phyloP scores from a whole-genome alignment of 1,140 invertebrate species.

The Ephestia elutella region DNA sequence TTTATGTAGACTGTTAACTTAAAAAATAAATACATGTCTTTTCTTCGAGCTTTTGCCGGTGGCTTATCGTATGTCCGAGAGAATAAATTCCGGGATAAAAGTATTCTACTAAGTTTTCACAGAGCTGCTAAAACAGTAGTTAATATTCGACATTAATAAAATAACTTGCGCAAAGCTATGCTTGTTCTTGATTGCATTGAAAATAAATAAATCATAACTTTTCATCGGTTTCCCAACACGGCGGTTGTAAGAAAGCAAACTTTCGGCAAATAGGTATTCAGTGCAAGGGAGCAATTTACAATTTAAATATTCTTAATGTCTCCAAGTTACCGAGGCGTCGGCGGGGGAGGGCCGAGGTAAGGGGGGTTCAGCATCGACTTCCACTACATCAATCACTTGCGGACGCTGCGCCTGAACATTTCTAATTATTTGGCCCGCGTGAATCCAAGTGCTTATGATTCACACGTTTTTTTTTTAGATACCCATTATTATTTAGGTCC shows the following conservation, averaged over 20 bases:
- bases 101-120: too few relatives aligned
- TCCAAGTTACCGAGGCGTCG: conserved; percentile 52
- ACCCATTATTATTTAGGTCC: too few relatives aligned
- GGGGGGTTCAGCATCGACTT: conserved; percentile 32
- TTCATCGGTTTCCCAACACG: conserved; percentile 9
- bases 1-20: too few relatives aligned
- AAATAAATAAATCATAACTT: not conserved
- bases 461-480: not conserved
- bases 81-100: too few relatives aligned
- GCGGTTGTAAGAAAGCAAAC: conserved; percentile 48
- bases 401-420: conserved; percentile 69
- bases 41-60: too few relatives aligned
- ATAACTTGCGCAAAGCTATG: too few relatives aligned
- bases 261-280: conserved; percentile 69
- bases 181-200: not conserved
- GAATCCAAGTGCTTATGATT: conserved; percentile 12
- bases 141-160: too few relatives aligned
- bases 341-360: conserved; percentile 17
- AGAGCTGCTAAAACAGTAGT: too few relatives aligned
- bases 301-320: conserved; percentile 74
- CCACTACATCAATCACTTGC: conserved; percentile 73
- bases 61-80: too few relatives aligned
- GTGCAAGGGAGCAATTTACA: conserved; percentile 69
- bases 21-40: too few relatives aligned
- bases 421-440: conserved; percentile 68